These are phyloP conservation scores for Netta rufina DNA, from an alignment of 2,797 vertebrate genomes.

Conservation along the genomic window DNA sequence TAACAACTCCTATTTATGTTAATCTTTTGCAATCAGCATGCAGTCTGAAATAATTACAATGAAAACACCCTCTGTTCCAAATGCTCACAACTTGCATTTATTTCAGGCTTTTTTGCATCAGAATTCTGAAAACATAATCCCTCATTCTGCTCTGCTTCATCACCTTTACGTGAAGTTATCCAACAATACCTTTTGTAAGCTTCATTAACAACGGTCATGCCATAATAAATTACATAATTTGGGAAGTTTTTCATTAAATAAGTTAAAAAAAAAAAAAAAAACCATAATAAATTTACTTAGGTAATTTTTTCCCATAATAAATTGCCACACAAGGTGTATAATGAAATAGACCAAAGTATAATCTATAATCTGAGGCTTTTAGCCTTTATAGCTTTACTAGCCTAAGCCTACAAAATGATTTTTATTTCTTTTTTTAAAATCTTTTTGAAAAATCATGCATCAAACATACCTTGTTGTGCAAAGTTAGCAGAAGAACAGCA, in stretches of 20 bases:
- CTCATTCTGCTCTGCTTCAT: conserved; percentile 40
- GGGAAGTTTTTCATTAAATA: conserved; percentile 27
- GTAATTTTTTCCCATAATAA: conserved; percentile 1
- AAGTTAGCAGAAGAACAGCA: neutral
- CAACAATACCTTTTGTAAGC: conserved; percentile 24
- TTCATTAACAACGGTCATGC: conserved; percentile 49
- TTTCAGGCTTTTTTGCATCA: conserved; percentile 47
- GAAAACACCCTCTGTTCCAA: conserved; percentile 56
- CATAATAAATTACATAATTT: conserved; percentile 39
- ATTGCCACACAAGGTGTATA: neutral
- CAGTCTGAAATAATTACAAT: conserved; percentile 70
- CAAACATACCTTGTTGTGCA: neutral
- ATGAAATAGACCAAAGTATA: neutral
- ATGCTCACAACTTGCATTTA: conserved; percentile 43
- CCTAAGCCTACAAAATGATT: neutral
- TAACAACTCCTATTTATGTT: conserved; percentile 62
- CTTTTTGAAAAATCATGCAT: neutral
- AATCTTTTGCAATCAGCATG: conserved; percentile 64
- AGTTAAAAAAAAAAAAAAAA: neutral
- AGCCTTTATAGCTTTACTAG: neutral
- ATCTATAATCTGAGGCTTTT: neutral
- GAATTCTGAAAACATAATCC: conserved; percentile 58
- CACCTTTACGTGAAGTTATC: conserved; percentile 36
- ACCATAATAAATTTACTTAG: conserved; percentile 32
- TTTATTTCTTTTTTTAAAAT: neutral